phyloP scores from a whole-genome alignment of 2,888 invertebrate species.

The Heliconius cydno region DNA sequence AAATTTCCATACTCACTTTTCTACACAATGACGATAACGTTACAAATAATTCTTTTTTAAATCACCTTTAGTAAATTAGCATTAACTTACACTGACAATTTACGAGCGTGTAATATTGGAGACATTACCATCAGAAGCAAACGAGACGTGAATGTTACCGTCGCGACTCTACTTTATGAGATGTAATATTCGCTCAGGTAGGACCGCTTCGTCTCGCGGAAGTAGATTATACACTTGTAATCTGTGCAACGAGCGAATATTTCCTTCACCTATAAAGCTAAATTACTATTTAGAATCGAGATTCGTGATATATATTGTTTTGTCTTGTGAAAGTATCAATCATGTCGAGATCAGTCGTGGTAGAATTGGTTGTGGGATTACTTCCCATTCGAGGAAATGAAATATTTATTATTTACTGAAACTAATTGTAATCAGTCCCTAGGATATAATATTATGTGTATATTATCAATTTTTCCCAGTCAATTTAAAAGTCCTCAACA shows the following conservation, averaged over 20 bases:
- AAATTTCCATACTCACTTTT: neutral
- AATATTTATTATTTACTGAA: neutral
- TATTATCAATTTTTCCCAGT: neutral
- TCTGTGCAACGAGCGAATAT: slow-evolving; percentile 13
- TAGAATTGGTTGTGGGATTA: neutral
- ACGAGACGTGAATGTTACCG: slow-evolving; percentile 67
- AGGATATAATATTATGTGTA: neutral
- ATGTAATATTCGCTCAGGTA: slow-evolving; percentile 64
- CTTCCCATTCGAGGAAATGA: neutral
- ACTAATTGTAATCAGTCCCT: too few relatives aligned
- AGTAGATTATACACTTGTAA: slow-evolving; percentile 30
- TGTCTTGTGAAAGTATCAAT: neutral
- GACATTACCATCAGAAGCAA: slow-evolving; percentile 72
- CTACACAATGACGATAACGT: too few relatives aligned
- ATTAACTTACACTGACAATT: slow-evolving; percentile 60
- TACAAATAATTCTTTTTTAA: slow-evolving; percentile 18
- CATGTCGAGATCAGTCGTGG: too few relatives aligned
- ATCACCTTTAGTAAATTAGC: slow-evolving; percentile 26
- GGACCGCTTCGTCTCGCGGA: slow-evolving; percentile 49
- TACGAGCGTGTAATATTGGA: slow-evolving; percentile 76
- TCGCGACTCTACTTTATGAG: slow-evolving; percentile 71
- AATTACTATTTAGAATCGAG: neutral
- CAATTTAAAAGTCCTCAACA: neutral
- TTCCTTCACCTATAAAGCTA: slow-evolving; percentile 2
- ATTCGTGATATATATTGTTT: neutral